phyloP scores from a whole-genome alignment of 2,797 vertebrate species.

The Manis javanica region DNA sequence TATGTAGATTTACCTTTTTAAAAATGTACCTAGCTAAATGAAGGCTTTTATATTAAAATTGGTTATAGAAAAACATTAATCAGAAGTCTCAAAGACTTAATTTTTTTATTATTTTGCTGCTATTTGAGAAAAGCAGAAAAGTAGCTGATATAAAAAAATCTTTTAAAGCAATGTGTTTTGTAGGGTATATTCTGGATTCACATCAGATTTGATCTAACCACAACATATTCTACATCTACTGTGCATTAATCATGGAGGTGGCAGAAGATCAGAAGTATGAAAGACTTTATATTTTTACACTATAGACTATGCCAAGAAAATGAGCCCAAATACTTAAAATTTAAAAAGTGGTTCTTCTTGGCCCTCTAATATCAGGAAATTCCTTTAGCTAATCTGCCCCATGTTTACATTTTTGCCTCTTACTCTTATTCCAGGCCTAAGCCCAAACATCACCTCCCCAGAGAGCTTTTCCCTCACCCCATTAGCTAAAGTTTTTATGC shows the following conservation, averaged over 20 bases:
- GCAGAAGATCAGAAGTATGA: not conserved
- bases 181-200: not conserved
- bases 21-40: not conserved
- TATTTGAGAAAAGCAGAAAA: conserved; percentile 18
- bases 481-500: not conserved
- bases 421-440: not conserved
- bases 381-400: not conserved
- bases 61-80: not conserved
- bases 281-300: not conserved
- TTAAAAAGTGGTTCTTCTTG: not conserved
- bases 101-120: not conserved
- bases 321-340: not conserved
- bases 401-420: not conserved
- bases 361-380: not conserved
- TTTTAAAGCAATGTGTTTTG: not conserved
- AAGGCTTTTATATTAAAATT: conserved; percentile 24
- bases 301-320: not conserved
- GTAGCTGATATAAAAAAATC: not conserved
- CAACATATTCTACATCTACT: not conserved
- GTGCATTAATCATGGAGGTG: not conserved
- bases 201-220: not conserved
- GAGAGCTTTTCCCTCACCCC: not conserved
- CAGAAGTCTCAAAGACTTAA: not conserved
- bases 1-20: not conserved
- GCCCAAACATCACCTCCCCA: not conserved